These are phyloP conservation scores for Eudemis profundana DNA, from an alignment of 2,888 invertebrate genomes.

Conservation along the genomic window DNA sequence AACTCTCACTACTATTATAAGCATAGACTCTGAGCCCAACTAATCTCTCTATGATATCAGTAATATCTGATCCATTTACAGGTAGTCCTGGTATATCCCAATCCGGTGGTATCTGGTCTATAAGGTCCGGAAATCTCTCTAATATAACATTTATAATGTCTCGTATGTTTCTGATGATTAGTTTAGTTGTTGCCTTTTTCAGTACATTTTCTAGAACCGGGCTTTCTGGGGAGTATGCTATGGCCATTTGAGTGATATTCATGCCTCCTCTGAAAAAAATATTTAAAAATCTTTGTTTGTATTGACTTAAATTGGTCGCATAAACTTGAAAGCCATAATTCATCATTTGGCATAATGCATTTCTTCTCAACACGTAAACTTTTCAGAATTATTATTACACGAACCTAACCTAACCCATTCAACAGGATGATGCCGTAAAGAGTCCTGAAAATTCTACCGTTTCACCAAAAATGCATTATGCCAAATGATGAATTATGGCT, in stretches of 20 bases:
- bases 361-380: no score
- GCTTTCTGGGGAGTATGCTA: constrained; percentile 28
- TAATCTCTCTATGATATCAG: constrained; percentile 31
- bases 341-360: no score
- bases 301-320: no score
- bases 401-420: no score
- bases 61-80: constrained; percentile 11
- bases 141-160: neutral
- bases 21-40: constrained; percentile 26
- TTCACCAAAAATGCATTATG: no score
- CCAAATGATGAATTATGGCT: no score
- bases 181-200: neutral
- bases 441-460: no score
- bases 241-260: constrained; percentile 7
- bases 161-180: constrained; percentile 8
- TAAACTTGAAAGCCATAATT: no score
- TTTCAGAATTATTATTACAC: no score
- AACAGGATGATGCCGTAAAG: no score
- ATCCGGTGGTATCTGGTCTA: constrained; percentile 20
- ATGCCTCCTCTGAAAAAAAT: constrained; percentile 9
- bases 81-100: constrained; percentile 7
- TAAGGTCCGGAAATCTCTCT: constrained; percentile 9
- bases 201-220: constrained; percentile 11
- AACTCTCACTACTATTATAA: constrained; percentile 58
- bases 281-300: no score